Conservation (phyloP, 1,140 invertebrate genomes). For the Drosophila parabipectinata region DNA sequence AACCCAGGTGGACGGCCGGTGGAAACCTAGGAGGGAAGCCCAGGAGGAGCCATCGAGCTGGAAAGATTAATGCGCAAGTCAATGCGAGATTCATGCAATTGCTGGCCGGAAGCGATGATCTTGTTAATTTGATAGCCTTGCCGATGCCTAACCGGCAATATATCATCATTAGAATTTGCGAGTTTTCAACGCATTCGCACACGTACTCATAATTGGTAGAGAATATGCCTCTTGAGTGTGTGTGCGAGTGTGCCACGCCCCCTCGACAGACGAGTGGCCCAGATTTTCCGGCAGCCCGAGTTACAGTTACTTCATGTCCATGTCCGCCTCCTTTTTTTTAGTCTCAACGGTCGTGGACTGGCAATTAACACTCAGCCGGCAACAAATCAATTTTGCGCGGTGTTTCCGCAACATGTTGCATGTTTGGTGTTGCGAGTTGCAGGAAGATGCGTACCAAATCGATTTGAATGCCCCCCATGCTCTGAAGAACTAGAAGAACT, state of each 20-base stretch:
- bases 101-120: conserved; percentile 74
- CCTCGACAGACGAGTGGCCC: conserved; percentile 22
- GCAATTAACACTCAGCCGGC: conserved; percentile 80
- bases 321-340: conserved; percentile 30
- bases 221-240: neutral
- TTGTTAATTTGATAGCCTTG: conserved; percentile 79
- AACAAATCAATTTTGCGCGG: conserved; percentile 80
- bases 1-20: conserved; percentile 22
- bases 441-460: conserved; percentile 79
- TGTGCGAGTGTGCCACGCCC: conserved; percentile 14
- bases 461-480: conserved; percentile 59
- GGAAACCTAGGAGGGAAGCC: conserved; percentile 1
- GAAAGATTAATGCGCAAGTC: conserved; percentile 73
- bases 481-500: conserved; percentile 10
- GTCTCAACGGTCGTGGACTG: conserved; percentile 51
- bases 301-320: conserved; percentile 45
- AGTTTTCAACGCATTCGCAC: conserved; percentile 77
- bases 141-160: conserved; percentile 52
- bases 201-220: conserved; percentile 63
- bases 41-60: neutral
- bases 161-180: conserved; percentile 79
- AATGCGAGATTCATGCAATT: conserved; percentile 55
- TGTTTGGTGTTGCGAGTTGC: conserved; percentile 61
- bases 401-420: conserved; percentile 51
- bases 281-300: conserved; percentile 28